Evolutionary conservation across 1,140 invertebrate species (phyloP), one percentile per base, ranked within the genome.

Genomic region (Platyscapa corneri): DNA sequence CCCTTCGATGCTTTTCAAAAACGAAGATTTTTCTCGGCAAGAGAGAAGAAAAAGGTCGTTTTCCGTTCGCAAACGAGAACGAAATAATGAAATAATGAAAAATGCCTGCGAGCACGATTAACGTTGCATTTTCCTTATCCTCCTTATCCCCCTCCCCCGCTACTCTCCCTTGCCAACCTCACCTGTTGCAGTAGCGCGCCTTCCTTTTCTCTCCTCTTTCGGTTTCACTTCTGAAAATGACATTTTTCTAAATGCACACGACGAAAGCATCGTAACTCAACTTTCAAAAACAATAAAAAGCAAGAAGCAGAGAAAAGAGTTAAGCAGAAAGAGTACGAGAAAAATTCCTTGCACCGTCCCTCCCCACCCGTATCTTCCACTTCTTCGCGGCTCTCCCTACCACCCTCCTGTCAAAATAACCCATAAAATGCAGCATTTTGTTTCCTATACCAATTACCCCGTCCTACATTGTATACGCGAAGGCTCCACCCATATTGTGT

Each of bases 351-450:
- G 23, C 3, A 18, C 16, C 53, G 27, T 56, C 20, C 53, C 46
- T 37, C 74, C 60, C 34, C 56, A 18, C 56, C 14, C 49, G 53
- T 32, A 27, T 53, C n/a, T 1, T 20, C 74, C 34, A 8, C 72
- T 30, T 30, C 74, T 72, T 30, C 7, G n/a, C 37, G 56, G 56
- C 20, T 27, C 64, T 86, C 87, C 80, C 87, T 84, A 86, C 83
- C 88, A 70, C 82, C 86, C 87, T 86, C 86, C 89, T 89, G 88
- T 93, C 90, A 90, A 91, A 91, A 93, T 92, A 92, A 92, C 89
- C 92, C 91, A 92, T 93, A 93, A 93, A 93, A 90, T 90, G 90
- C 88, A 90, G 90, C 90, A 90, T 91, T 93, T 90, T 91, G 90
- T 90, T 91, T 91, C 89, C 87, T 91, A 90, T 91, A 89, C 89